These are phyloP conservation scores for Nanorana parkeri DNA, from an alignment of 2,113 vertebrate genomes.

Conservation along the genomic window DNA sequence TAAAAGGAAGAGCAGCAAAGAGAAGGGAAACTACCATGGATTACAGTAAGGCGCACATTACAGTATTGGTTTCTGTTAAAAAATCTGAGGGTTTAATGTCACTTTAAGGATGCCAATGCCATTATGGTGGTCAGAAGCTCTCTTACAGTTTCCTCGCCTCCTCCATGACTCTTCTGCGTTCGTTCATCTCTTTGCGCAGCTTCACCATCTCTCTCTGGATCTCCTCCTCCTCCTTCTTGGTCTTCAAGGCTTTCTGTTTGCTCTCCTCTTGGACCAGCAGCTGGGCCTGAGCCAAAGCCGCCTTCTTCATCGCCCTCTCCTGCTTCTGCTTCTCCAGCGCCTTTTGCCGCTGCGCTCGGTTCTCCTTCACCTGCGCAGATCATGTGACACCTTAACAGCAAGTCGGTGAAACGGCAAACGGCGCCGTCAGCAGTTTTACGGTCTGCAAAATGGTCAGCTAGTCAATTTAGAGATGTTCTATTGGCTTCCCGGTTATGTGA, in stretches of 20 bases:
- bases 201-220: constrained; percentile 86
- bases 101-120: too few species aligned
- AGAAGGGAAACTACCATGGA: too few species aligned
- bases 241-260: constrained; percentile 74
- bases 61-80: too few species aligned
- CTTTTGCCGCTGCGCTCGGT: constrained; percentile 76
- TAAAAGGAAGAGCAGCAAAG: too few species aligned
- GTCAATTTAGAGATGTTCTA: too few species aligned
- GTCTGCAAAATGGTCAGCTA: too few species aligned
- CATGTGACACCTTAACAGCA: neutral
- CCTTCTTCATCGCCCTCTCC: constrained; percentile 72
- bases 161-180: constrained; percentile 72
- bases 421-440: too few species aligned
- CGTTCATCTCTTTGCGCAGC: constrained; percentile 83
- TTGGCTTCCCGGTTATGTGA: too few species aligned
- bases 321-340: constrained; percentile 72
- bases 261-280: constrained; percentile 74
- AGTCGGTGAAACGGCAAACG: neutral
- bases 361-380: constrained; percentile 83
- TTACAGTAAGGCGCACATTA: too few species aligned
- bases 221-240: constrained; percentile 78
- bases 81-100: too few species aligned
- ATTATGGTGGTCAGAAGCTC: neutral
- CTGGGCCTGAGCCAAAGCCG: constrained; percentile 73
- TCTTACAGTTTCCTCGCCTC: constrained; percentile 77